These are phyloP conservation scores for Eulacestoma nigropectus DNA, from an alignment of 2,113 vertebrate species.

Conservation along the genomic window DNA sequence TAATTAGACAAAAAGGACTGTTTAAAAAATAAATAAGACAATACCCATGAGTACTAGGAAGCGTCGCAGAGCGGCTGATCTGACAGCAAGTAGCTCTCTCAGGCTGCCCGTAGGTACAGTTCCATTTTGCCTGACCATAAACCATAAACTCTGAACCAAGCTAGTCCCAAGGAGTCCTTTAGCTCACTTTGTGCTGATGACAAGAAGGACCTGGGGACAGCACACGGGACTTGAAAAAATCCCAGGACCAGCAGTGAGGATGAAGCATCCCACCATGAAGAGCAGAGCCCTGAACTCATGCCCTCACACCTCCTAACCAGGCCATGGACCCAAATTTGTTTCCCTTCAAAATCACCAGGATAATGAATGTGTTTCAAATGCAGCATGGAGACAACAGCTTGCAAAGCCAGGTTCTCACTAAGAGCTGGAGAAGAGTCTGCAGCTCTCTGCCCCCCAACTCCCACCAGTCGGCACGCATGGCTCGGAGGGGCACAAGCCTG, in stretches of 20 bases:
- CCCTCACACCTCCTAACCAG: accelerated
- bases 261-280: not conserved
- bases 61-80: not conserved
- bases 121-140: not conserved
- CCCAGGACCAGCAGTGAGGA: not conserved
- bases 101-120: not conserved
- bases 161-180: not conserved
- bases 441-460: not conserved
- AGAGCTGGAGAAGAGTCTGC: not conserved
- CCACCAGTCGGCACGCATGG: accelerated
- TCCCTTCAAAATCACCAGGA: not conserved
- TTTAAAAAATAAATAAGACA: not conserved
- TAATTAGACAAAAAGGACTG: slow-evolving; percentile 16
- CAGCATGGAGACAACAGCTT: not conserved
- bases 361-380: accelerated
- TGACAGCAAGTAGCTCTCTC: not conserved
- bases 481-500: not conserved
- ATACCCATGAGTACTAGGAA: not conserved
- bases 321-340: not conserved
- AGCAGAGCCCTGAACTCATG: not conserved
- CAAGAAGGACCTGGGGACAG: not conserved
- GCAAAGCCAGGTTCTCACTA: accelerated
- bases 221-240: not conserved
- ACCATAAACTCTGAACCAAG: not conserved
- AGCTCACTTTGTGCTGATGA: not conserved